A percentile compares a stretch with the other conserved stretches of the same genome.
These are phyloP conservation scores for Linurgus olivaceus DNA, from an alignment of 2,797 vertebrate species.

Conservation along the genomic window DNA sequence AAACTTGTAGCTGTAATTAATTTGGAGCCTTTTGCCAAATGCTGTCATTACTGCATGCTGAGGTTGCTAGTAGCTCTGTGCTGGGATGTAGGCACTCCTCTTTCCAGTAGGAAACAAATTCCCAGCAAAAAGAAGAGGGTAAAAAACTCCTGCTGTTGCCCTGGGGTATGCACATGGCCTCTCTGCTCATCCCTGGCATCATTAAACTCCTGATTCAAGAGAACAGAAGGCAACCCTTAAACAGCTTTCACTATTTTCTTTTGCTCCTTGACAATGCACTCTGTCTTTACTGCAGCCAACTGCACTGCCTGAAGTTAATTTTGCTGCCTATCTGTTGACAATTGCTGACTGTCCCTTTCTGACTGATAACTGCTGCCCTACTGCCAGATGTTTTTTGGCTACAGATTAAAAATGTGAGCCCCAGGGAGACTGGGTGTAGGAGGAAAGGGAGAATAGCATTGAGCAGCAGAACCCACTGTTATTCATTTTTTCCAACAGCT, in stretches of 20 bases:
- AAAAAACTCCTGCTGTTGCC: neutral
- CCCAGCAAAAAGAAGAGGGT: neutral
- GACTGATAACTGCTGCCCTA: neutral
- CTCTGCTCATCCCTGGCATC: neutral
- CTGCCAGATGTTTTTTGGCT: neutral
- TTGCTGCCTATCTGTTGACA: neutral
- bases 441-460: neutral
- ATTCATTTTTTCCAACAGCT: neutral
- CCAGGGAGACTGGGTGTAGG: neutral
- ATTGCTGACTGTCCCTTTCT: neutral
- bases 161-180: accelerated
- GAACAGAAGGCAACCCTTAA: neutral
- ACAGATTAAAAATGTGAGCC: neutral
- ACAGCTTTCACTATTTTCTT: neutral
- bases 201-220: neutral
- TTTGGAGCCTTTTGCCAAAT: neutral
- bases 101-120: neutral
- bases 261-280: neutral
- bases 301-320: neutral
- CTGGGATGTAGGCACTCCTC: neutral
- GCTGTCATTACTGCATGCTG: neutral
- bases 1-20: neutral
- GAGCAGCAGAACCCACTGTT: neutral
- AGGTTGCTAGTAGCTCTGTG: neutral
- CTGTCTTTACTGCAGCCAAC: neutral